A percentile compares a stretch with the other conserved stretches of the same genome.
phyloP scores from a whole-genome alignment of 2,888 invertebrate species.

The Luperina testacea region DNA sequence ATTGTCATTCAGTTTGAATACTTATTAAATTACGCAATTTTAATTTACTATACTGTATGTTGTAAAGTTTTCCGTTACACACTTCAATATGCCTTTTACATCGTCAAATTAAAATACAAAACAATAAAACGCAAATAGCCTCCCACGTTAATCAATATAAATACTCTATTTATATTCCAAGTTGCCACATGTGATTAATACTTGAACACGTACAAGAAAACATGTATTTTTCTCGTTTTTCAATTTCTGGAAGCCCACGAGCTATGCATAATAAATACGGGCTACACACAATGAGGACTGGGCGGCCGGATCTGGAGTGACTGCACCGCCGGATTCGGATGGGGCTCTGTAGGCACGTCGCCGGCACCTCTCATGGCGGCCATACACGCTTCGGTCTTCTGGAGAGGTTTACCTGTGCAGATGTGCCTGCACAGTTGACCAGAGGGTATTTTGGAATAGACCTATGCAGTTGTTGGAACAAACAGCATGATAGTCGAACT shows the following conservation, averaged over 20 bases:
- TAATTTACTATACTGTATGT: neutral
- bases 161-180: constrained; percentile 57
- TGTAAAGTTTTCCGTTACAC: constrained; percentile 11
- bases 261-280: constrained; percentile 51
- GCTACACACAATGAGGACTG: neutral
- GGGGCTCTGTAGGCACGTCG: neutral
- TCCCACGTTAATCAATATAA: constrained; percentile 44
- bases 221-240: constrained; percentile 32
- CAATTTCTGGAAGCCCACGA: constrained; percentile 47
- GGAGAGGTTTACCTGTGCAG: neutral
- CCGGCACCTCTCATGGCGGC: neutral
- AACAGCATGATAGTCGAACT: neutral
- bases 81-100: constrained; percentile 18
- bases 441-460: neutral
- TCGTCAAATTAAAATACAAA: constrained; percentile 32
- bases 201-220: constrained; percentile 32
- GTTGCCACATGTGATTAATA: constrained; percentile 29
- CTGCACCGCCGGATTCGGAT: neutral
- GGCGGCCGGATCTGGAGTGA: neutral
- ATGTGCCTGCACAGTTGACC: neutral
- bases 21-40: neutral
- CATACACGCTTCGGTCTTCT: neutral
- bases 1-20: neutral
- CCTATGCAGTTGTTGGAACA: neutral
- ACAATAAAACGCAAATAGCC: constrained; percentile 20